These are phyloP conservation scores for Drosophila vallismaia DNA, from an alignment of 2,888 invertebrate species.

Conservation along the genomic window DNA sequence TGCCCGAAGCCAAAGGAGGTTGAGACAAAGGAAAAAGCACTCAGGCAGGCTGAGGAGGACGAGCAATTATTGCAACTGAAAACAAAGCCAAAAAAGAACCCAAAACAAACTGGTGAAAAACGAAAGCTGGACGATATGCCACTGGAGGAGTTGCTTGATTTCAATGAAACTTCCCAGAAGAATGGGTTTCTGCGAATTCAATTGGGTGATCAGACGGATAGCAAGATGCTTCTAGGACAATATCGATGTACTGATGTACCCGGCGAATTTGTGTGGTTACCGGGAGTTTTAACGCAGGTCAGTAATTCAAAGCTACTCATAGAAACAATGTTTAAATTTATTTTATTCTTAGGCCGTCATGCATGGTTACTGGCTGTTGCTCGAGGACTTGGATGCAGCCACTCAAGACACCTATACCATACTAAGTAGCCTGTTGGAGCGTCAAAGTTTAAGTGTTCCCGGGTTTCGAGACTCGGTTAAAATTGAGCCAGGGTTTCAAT, in stretches of 20 bases:
- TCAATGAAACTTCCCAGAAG: conserved; percentile 35
- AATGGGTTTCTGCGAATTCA: conserved; percentile 92
- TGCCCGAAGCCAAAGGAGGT: conserved; percentile 75
- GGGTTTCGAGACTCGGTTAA: conserved; percentile 93
- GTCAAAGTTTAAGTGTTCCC: conserved; percentile 91
- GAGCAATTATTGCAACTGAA: conserved; percentile 57
- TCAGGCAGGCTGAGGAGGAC: conserved; percentile 40
- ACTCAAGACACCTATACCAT: conserved; percentile 96
- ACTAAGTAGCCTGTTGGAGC: conserved; percentile 93
- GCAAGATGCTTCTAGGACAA: conserved; percentile 94
- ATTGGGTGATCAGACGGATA: conserved; percentile 98
- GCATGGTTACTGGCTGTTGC: conserved; percentile 94
- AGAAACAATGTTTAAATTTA: not conserved
- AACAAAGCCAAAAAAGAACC: conserved; percentile 35
- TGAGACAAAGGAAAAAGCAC: conserved; percentile 41
- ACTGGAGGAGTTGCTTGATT: conserved; percentile 50
- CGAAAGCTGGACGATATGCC: conserved; percentile 27
- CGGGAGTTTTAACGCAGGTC: conserved; percentile 95
- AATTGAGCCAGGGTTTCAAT: conserved; percentile 93
- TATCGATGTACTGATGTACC: conserved; percentile 96
- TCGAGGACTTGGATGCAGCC: conserved; percentile 98
- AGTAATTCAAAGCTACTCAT: not conserved
- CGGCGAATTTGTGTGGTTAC: conserved; percentile 98
- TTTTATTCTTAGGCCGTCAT: conserved; percentile 86
- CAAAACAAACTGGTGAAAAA: conserved; percentile 17